These are phyloP conservation scores for Dryobota labecula DNA, from an alignment of 2,888 invertebrate genomes.

Conservation along the genomic window DNA sequence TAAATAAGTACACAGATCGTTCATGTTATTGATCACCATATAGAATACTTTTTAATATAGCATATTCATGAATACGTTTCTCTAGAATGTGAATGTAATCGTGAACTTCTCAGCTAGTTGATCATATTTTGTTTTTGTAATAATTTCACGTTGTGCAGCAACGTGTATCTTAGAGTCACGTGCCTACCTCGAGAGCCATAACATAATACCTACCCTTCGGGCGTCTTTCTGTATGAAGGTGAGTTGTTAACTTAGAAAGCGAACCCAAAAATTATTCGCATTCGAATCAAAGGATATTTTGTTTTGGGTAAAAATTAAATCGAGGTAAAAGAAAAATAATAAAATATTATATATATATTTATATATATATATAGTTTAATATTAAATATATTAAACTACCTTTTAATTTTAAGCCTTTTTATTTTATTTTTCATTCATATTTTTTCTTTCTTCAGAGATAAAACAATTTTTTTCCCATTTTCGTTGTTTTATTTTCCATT, in stretches of 20 bases:
- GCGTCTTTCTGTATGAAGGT: conserved; percentile 13
- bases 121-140: background rate
- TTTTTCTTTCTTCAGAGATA: conserved; percentile 1
- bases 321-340: too few relatives aligned
- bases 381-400: background rate
- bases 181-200: background rate
- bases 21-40: too few relatives aligned
- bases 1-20: too few relatives aligned
- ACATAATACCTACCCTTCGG: background rate
- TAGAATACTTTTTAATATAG: background rate
- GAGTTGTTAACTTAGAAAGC: conserved; percentile 5
- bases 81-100: background rate
- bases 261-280: conserved; percentile 1
- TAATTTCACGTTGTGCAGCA: conserved; percentile 21
- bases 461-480: conserved; percentile 11
- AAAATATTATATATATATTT: too few relatives aligned
- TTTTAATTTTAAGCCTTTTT: background rate
- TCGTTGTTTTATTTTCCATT: conserved; percentile 20
- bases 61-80: background rate
- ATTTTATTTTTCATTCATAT: background rate
- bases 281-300: background rate
- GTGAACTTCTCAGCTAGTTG: too few relatives aligned
- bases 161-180: conserved; percentile 9
- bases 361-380: too few relatives aligned
- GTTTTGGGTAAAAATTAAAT: too few relatives aligned